Base-by-base conservation (phyloP, 2,888 invertebrate genomes). In the Trissolcus brochymenae region DNA sequence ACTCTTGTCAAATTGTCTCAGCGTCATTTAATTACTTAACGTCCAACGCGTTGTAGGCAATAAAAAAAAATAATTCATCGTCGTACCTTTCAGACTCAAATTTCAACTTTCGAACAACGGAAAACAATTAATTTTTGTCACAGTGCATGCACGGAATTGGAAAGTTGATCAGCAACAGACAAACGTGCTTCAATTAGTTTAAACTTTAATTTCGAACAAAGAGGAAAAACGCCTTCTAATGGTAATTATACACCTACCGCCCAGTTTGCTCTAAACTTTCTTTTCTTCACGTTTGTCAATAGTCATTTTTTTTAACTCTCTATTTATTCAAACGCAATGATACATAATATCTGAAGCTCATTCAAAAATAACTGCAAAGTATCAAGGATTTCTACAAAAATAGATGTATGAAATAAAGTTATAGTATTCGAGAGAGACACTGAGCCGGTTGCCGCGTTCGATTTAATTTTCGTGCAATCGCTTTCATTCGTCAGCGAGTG, bases 351-450 rank as follows among this genome's bases (percentile, higher is more conserved):
- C 59, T 55, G 72, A 51, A 54, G 72, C 59, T 71, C 35, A 64
- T 54, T 60, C 72, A 25, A 65, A 72, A 72, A 72, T 72, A 72
- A 65, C 64, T 19, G 64, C 59, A 64, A 72, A 72, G 59, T 65
- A 72, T 72, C 72, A 72, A 72, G 73, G 66, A 73, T 73, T 49
- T 43, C 25, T 54, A 49, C 72, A 41, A 50, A 72, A 72, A 72
- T 72, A 72, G 65, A 72, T 55, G 14, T 59, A 65, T 60, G 60
- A 72, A 59, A 65, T 65, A 65, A 72, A 65, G 50, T 19, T 35
- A 59, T 59, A 51, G 64, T 54, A 51, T 46, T 14, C n/a, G 46
- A 41, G 41, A n/a, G 11, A 43, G 53, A 53, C 35, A 40, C 17
- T 46, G 35, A 46, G 56, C 25, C 40, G 57, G 19, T 49, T 25